A percentile compares a stretch with the other conserved stretches of the same genome.
Conservation (phyloP, 2,113 vertebrate species). For the Rhinolophus ferrumequinum region DNA sequence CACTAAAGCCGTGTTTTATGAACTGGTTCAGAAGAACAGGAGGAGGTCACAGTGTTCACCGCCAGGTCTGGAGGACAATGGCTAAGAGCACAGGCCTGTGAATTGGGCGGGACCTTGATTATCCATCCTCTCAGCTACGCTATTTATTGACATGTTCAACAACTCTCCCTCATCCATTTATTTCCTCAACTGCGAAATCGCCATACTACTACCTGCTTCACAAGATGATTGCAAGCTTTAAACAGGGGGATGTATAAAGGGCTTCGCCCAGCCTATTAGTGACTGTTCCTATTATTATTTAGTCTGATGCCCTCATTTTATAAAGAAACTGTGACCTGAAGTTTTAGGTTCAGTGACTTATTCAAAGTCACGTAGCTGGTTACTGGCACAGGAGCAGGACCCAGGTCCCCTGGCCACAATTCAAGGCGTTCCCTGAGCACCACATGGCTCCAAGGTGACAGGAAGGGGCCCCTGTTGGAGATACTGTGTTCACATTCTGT, state of each 20-base stretch:
- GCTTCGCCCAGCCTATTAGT: neutral
- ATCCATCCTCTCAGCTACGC: neutral
- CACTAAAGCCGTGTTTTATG: neutral
- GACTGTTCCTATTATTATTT: neutral
- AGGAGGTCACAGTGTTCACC: neutral
- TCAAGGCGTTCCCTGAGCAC: neutral
- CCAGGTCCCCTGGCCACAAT: accelerated
- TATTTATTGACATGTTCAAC: neutral
- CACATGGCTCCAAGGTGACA: neutral
- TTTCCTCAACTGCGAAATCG: neutral
- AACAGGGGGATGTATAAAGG: neutral
- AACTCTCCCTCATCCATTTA: neutral
- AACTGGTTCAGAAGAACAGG: neutral
- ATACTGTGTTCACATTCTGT: neutral
- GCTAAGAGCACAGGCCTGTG: neutral
- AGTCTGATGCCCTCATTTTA: neutral
- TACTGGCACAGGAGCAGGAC: neutral
- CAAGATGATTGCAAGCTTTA: neutral
- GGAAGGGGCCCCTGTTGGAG: neutral
- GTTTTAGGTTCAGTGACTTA: neutral
- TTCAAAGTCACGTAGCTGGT: neutral
- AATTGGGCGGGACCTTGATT: too few relatives aligned
- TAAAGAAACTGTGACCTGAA: neutral
- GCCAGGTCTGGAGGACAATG: neutral
- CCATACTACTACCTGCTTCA: neutral